phyloP scores from a whole-genome alignment of 2,888 invertebrate species.

The Sinodicranocentrus sp. region DNA sequence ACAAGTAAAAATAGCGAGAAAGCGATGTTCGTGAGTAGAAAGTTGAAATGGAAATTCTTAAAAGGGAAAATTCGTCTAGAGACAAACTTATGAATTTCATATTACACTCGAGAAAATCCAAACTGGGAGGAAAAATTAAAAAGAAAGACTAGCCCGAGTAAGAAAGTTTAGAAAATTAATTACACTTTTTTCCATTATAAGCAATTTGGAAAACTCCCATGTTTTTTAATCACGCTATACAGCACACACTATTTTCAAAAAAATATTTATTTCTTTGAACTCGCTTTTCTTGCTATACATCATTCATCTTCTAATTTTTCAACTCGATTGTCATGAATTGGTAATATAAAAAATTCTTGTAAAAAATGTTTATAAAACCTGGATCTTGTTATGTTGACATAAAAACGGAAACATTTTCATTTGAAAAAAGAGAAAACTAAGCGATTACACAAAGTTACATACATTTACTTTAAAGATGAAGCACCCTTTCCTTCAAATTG shows the following conservation, averaged over 20 bases:
- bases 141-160: neutral
- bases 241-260: too few species aligned
- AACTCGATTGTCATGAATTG: conserved; percentile 28
- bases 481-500: neutral
- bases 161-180: neutral
- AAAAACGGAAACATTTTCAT: too few species aligned
- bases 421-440: too few species aligned
- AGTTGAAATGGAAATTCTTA: neutral
- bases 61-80: neutral
- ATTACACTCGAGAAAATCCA: neutral
- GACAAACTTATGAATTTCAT: neutral
- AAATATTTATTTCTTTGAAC: too few species aligned
- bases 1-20: neutral
- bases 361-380: neutral
- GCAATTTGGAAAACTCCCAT: conserved; percentile 4
- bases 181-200: neutral
- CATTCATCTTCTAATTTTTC: neutral
- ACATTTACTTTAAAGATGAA: neutral
- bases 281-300: too few species aligned
- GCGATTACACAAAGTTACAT: too few species aligned
- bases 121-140: neutral
- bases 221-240: conserved; percentile 21
- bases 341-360: neutral
- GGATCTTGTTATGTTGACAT: too few species aligned
- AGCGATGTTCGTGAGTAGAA: too few species aligned